Evolutionary conservation across 2,797 vertebrate species (phyloP).

Genomic region (Avahi laniger): DNA sequence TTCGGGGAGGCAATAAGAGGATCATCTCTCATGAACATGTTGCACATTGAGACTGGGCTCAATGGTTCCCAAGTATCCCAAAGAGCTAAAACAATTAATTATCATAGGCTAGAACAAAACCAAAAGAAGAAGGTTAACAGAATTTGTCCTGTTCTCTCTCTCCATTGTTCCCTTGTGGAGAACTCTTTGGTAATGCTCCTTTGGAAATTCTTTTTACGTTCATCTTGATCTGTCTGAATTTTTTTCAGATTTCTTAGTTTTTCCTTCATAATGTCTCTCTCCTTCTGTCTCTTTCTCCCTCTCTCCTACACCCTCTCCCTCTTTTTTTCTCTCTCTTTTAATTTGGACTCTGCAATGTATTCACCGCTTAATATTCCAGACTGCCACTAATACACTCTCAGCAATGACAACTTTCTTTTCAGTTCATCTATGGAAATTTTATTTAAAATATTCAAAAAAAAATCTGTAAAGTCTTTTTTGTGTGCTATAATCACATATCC

Average conservation of each 20-base stretch:
- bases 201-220: neutral
- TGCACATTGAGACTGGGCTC: neutral
- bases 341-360: neutral
- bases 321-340: neutral
- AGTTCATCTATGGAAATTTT: neutral
- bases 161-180: neutral
- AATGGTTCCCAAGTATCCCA: neutral
- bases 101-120: neutral
- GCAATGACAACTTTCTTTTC: neutral
- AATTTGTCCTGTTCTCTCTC: neutral
- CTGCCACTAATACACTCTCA: neutral
- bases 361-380: neutral
- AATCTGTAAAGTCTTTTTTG: neutral
- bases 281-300: neutral
- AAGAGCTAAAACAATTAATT: neutral
- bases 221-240: neutral
- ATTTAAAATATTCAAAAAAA: neutral
- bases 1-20: neutral
- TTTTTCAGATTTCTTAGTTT: neutral
- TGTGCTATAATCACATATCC: neutral
- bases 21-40: neutral
- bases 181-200: neutral
- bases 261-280: neutral
- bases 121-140: neutral
- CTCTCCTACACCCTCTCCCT: neutral